Evolutionary conservation across 2,797 vertebrate species (phyloP).

Genomic region (Rhincodon typus): DNA sequence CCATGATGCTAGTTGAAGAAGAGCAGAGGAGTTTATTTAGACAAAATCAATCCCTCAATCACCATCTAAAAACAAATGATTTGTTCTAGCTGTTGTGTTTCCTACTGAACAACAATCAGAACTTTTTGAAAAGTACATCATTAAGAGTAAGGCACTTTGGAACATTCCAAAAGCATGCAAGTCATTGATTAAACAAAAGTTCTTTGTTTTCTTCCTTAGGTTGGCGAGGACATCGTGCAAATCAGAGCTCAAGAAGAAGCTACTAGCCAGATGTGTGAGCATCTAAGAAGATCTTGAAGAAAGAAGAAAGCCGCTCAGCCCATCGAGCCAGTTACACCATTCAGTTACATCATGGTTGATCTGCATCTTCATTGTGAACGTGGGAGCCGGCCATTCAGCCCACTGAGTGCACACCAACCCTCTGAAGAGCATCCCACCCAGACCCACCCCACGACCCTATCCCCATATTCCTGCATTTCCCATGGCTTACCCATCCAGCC

Average conservation of each 20-base stretch:
- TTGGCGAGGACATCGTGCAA: neutral
- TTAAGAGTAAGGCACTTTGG: neutral
- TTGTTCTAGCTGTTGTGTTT: neutral
- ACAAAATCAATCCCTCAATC: neutral
- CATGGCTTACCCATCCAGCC: too few relatives aligned
- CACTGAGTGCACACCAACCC: too few relatives aligned
- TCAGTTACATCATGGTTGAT: neutral
- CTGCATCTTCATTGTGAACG: too few relatives aligned
- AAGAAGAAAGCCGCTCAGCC: neutral
- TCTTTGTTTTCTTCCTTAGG: neutral
- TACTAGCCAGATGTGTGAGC: neutral
- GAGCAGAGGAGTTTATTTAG: neutral
- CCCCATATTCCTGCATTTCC: too few relatives aligned
- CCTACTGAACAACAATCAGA: neutral
- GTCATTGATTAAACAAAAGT: neutral
- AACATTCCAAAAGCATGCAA: neutral
- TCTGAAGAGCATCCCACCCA: too few relatives aligned
- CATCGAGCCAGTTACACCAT: neutral
- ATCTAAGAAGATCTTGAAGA: neutral
- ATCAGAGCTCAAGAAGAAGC: neutral
- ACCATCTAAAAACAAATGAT: neutral
- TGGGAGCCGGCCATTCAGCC: too few relatives aligned
- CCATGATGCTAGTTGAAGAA: neutral
- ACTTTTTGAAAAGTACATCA: too few relatives aligned
- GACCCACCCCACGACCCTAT: too few relatives aligned